Conservation (phyloP, 2,888 invertebrate species). For the Rhyacophila evoluta region DNA sequence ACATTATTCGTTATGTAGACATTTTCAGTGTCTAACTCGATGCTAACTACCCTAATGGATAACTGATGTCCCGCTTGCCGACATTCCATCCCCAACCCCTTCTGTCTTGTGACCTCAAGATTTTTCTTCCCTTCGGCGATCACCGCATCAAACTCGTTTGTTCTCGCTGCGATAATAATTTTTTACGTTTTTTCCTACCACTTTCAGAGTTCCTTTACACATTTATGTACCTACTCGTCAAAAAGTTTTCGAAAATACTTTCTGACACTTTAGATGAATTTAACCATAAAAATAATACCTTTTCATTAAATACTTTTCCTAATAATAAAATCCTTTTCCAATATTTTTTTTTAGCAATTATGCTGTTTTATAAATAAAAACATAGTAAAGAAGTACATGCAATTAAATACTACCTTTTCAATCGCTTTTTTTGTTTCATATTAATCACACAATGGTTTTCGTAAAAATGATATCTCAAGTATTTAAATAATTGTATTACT, state of each 20-base stretch:
- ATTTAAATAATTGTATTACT: too few relatives aligned
- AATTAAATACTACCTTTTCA: too few relatives aligned
- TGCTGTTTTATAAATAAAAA: too few relatives aligned
- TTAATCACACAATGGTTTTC: too few relatives aligned
- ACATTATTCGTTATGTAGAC: constrained; percentile 37
- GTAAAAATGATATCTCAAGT: too few relatives aligned
- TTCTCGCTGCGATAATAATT: constrained; percentile 41
- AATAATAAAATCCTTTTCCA: too few relatives aligned
- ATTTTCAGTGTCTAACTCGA: constrained; percentile 42
- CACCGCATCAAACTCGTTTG: constrained; percentile 44
- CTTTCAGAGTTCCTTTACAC: background rate
- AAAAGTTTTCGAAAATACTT: background rate
- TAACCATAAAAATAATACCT: too few relatives aligned
- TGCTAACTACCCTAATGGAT: constrained; percentile 52
- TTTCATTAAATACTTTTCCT: too few relatives aligned
- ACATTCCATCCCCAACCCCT: constrained; percentile 29
- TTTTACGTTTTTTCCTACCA: background rate
- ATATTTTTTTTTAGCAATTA: too few relatives aligned
- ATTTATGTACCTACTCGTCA: background rate
- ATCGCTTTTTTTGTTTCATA: too few relatives aligned
- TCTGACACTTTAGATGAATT: background rate
- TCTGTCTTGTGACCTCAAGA: constrained; percentile 1
- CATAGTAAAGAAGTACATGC: too few relatives aligned
- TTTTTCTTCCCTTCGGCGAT: background rate
- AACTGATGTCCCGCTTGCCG: constrained; percentile 51